Conservation (phyloP, 1,140 invertebrate species). For the Nephila pilipes region DNA sequence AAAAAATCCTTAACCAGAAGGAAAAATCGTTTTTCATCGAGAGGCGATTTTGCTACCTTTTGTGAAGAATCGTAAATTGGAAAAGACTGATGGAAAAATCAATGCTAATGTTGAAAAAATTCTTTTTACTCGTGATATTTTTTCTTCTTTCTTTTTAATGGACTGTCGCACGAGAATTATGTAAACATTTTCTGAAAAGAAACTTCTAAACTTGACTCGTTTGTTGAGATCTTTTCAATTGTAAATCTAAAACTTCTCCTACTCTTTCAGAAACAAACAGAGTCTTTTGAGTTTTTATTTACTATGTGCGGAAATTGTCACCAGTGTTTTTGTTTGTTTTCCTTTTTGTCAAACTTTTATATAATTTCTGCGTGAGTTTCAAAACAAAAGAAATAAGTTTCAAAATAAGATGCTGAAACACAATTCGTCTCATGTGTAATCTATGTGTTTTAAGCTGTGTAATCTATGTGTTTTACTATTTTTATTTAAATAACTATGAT, state of each 20-base stretch:
- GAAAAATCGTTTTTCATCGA: not conserved
- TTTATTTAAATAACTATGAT: no score
- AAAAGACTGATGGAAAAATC: constrained; percentile 62
- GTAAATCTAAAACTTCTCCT: constrained; percentile 16
- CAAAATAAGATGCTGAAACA: no score
- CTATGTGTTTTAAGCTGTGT: no score
- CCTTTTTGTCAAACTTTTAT: not conserved
- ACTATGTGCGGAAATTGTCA: not conserved
- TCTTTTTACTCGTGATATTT: constrained; percentile 19
- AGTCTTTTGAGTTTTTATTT: not conserved
- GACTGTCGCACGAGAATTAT: constrained; percentile 55
- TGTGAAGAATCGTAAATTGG: constrained; percentile 26
- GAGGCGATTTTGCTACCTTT: not conserved
- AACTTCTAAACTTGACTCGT: constrained; percentile 21
- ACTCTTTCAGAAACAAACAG: constrained; percentile 27
- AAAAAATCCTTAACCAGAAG: not conserved
- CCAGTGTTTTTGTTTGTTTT: not conserved
- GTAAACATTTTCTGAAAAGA: constrained; percentile 50
- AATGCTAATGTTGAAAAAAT: constrained; percentile 59
- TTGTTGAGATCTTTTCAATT: constrained; percentile 25
- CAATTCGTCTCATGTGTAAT: no score
- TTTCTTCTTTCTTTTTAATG: constrained; percentile 37
- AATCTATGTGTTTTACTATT: no score
- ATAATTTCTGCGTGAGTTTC: not conserved
- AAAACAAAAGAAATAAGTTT: no score